These are phyloP conservation scores for Diglossa cyanea DNA, from an alignment of 2,797 vertebrate genomes.

Conservation along the genomic window DNA sequence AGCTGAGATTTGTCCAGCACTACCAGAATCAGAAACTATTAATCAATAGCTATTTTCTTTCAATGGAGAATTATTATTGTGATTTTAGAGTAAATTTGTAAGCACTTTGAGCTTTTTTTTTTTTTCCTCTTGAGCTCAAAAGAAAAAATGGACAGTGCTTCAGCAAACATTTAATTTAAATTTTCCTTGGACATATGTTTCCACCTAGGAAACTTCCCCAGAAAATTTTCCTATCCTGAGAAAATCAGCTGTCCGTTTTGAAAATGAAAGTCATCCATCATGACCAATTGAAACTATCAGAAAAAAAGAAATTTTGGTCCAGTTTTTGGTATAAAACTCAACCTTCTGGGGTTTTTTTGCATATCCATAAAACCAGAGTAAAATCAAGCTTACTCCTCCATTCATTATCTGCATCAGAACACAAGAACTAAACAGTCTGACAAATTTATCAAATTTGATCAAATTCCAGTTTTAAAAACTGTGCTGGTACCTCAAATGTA, in stretches of 20 bases:
- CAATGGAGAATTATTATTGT: background rate
- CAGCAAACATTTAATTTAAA: background rate
- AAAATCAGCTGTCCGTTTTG: background rate
- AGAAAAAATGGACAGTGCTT: background rate
- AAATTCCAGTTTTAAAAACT: background rate
- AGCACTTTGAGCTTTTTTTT: background rate
- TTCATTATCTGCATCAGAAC: background rate
- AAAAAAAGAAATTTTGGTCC: background rate
- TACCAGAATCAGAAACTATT: background rate
- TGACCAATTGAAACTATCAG: background rate
- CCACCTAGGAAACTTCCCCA: background rate
- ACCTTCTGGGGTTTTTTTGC: rapidly evolving
- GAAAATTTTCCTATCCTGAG: background rate
- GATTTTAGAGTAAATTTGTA: background rate
- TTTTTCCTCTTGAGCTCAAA: background rate
- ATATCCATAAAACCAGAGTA: background rate
- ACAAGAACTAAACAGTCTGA: background rate
- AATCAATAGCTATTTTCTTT: background rate
- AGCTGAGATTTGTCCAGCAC: background rate
- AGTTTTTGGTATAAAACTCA: background rate
- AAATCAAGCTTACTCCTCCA: background rate
- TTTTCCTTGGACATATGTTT: background rate
- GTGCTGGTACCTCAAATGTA: background rate
- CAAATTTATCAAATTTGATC: background rate
- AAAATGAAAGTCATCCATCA: background rate